Evolutionary conservation across 2,888 invertebrate genomes (phyloP).

Genomic region (Lepidocyrtinus sp.): DNA sequence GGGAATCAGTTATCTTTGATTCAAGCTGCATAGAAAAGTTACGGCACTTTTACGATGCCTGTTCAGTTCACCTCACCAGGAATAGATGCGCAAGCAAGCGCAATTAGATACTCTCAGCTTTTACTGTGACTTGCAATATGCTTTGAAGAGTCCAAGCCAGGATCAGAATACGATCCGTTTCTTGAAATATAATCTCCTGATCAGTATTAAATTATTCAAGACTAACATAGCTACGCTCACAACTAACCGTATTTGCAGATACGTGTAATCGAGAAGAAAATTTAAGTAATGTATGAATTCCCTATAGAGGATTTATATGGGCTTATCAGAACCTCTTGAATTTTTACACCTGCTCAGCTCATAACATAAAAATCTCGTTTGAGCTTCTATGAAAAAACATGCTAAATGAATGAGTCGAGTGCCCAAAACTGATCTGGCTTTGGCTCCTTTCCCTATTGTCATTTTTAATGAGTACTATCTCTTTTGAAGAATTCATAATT

Average conservation of each 20-base stretch:
- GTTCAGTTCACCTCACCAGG: no score
- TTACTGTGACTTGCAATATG: no score
- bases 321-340: no score
- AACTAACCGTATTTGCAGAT: background rate
- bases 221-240: background rate
- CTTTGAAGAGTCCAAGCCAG: no score
- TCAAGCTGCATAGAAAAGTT: no score
- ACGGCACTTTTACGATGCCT: no score
- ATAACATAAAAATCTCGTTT: background rate
- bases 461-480: background rate
- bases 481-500: background rate
- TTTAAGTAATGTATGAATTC: no score
- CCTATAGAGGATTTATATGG: no score
- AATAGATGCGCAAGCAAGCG: no score
- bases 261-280: no score
- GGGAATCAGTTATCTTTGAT: background rate
- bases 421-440: background rate
- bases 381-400: background rate
- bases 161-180: no score
- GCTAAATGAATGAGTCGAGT: background rate
- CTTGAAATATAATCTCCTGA: conserved; percentile 31
- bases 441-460: background rate
- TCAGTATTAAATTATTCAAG: conserved; percentile 51
- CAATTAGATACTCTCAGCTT: no score
- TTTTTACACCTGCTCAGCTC: background rate